These are phyloP conservation scores for Patagioenas fasciata DNA, from an alignment of 2,113 vertebrate species.

Conservation along the genomic window DNA sequence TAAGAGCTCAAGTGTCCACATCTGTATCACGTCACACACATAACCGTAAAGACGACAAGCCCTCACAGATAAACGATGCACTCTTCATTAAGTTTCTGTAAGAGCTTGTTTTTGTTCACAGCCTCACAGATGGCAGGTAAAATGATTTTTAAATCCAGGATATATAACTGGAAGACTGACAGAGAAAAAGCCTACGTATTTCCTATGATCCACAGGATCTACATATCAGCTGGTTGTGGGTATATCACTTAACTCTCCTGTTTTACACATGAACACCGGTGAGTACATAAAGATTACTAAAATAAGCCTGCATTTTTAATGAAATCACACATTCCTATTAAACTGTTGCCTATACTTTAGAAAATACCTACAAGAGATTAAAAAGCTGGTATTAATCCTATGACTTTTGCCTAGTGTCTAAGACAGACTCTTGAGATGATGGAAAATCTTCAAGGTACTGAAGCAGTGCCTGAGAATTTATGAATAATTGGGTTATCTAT, in stretches of 20 bases:
- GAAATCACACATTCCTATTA: background rate
- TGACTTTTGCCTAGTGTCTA: background rate
- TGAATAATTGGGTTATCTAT: background rate
- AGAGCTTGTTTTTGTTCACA: background rate
- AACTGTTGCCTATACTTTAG: background rate
- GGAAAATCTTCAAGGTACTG: background rate
- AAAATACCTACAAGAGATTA: background rate
- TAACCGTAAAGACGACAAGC: background rate
- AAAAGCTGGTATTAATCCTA: background rate
- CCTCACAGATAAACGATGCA: background rate
- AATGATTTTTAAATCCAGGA: background rate
- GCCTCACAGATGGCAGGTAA: background rate
- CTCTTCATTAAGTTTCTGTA: background rate
- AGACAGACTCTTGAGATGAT: background rate
- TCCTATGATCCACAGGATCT: background rate
- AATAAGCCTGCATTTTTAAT: background rate
- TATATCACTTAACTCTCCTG: background rate
- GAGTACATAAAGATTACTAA: background rate
- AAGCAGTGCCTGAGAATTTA: background rate
- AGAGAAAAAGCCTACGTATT: background rate
- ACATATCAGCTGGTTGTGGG: background rate
- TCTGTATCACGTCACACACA: background rate
- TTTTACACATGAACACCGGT: background rate
- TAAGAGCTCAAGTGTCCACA: background rate
- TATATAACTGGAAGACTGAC: background rate